phyloP scores from a whole-genome alignment of 1,140 invertebrate genomes.

The Nylanderia fulva region DNA sequence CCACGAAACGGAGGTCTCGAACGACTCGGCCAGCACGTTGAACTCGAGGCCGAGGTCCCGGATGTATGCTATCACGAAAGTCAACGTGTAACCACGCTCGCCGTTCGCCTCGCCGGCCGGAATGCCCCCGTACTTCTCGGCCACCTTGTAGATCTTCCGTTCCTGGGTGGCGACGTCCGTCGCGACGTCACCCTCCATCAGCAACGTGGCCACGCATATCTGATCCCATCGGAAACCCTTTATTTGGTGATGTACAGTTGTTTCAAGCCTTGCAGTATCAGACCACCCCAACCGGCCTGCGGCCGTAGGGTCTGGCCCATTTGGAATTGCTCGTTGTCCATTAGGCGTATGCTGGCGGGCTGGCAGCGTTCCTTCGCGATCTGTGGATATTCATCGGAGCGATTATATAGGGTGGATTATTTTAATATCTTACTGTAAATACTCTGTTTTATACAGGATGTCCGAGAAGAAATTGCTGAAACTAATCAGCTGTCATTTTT shows the following conservation, averaged over 20 bases:
- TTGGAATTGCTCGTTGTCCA: constrained; percentile 99
- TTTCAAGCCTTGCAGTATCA: constrained; percentile 93
- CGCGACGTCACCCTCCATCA: constrained; percentile 93
- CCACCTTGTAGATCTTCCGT: constrained; percentile 94
- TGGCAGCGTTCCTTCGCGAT: constrained; percentile 92
- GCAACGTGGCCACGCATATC: constrained; percentile 96
- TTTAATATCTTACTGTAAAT: too few species aligned
- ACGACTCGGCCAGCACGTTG: constrained; percentile 96
- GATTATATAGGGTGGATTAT: too few species aligned
- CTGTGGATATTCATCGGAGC: constrained; percentile 58
- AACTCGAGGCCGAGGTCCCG: constrained; percentile 97
- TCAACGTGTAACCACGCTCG: constrained; percentile 97
- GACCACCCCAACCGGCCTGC: constrained; percentile 89
- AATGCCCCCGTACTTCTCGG: constrained; percentile 90
- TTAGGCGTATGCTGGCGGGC: constrained; percentile 96
- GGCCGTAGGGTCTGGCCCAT: constrained; percentile 96
- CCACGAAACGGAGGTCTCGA: constrained; percentile 99
- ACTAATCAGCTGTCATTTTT: too few species aligned
- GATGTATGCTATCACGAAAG: constrained; percentile 99
- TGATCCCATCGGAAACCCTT: constrained; percentile 94
- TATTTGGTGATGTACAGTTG: constrained; percentile 95
- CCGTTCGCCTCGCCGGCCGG: constrained; percentile 97
- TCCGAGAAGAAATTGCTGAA: too few species aligned
- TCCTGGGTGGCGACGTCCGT: constrained; percentile 93
- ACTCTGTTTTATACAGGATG: too few species aligned